Evolutionary conservation across 2,113 vertebrate genomes (phyloP), one percentile per base, ranked within the genome.

Genomic region (Megatriorchis doriae): DNA sequence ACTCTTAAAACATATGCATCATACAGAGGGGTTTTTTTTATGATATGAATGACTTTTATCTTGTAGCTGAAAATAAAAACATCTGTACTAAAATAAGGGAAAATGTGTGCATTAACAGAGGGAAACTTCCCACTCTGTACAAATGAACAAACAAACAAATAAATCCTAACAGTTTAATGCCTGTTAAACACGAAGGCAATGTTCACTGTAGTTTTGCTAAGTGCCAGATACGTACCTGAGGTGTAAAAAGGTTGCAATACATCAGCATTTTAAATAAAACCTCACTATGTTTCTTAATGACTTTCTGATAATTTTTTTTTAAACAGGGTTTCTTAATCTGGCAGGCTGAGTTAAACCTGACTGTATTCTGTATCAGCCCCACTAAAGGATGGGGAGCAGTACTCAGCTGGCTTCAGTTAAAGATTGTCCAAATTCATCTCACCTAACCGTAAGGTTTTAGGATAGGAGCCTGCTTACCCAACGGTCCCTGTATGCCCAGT

Each of bases 1-100:
- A 42, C 32, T 77, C 43, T 92, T 96, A 77, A 98, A 97, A 97
- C 62, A 82, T 84, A 72, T 74, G 82, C 61, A 92, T 89, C 67
- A 58, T 56, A 50, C 40, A 91, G 40, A 84, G 42, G 26, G 26
- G 56, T 0, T 34, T 85, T 93, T 93, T 93, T 96, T 43, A 19
- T 68, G 8, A 84, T 94, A 87, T 81, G 72, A 94, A 67, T 97
- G 84, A 72, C 86, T 86, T 92, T 85, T 92, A 92, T 75, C 86
- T 95, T 81, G 14, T 74, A 94, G 20, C 13, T 94, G 87, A 73
- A 97, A 96, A 96, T 93, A 96, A 96, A 96, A 98, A 79, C 65
- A 90, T 58, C 77, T 90, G 58, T 68, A 58, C 38, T 92, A 82
- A 97, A 97, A 94, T 77, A 97, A 90, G 47, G 85, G 86, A 81